Conservation (phyloP, 2,113 vertebrate genomes). For the Pandion haliaetus region DNA sequence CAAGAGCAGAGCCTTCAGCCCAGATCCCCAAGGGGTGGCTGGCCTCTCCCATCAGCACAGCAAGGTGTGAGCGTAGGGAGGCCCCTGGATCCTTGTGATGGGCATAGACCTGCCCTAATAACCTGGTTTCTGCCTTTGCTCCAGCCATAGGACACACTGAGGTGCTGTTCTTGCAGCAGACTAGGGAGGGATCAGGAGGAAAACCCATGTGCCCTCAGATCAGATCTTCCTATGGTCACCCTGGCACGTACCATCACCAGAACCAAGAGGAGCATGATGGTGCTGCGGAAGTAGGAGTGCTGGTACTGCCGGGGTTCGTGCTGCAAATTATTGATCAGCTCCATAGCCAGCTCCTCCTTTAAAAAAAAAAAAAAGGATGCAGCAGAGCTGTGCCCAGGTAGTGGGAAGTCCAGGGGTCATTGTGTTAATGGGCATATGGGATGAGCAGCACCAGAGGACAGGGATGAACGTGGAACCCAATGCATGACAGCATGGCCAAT, state of each 20-base stretch:
- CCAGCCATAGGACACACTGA: not conserved
- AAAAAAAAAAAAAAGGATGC: not conserved
- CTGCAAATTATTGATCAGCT: constrained; percentile 75
- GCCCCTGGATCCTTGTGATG: not conserved
- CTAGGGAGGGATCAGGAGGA: not conserved
- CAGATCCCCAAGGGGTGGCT: accelerated
- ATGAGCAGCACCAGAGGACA: not conserved
- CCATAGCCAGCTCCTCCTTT: constrained; percentile 88
- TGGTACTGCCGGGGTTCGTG: constrained; percentile 51
- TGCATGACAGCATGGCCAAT: not conserved
- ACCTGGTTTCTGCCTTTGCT: not conserved
- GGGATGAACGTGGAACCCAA: not conserved
- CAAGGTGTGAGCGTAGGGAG: not conserved
- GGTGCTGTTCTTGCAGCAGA: not conserved
- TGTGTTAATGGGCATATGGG: not conserved
- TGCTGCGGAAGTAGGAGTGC: constrained; percentile 83
- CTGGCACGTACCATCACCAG: constrained; percentile 79
- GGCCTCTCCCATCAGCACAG: not conserved
- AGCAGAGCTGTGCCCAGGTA: not conserved
- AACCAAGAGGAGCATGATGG: constrained; percentile 75
- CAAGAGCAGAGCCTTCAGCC: not conserved
- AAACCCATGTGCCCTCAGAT: not conserved
- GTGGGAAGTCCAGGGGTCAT: not conserved
- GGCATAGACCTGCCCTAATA: not conserved
- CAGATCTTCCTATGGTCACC: accelerated